These are phyloP conservation scores for Sebastes hubbsi DNA, from an alignment of 2,797 vertebrate species.

Conservation along the genomic window DNA sequence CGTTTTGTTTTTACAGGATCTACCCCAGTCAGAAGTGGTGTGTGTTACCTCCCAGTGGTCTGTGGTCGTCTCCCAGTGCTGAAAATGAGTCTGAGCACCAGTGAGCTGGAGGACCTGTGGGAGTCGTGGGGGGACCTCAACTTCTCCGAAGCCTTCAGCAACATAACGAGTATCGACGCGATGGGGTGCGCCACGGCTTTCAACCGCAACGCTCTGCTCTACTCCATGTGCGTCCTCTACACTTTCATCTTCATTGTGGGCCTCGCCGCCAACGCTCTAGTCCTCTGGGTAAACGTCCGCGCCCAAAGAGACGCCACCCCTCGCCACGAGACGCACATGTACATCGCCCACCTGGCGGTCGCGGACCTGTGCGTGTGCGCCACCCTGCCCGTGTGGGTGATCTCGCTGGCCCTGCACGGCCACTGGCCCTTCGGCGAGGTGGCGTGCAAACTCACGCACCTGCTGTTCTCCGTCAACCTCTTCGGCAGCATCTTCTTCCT, in stretches of 20 bases:
- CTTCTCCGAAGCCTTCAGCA: slow-evolving; percentile 82
- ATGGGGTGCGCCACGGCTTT: slow-evolving; percentile 82
- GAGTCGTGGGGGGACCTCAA: slow-evolving; percentile 85
- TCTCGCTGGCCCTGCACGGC: slow-evolving; percentile 90
- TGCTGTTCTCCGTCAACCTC: slow-evolving; percentile 95
- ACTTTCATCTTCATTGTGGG: slow-evolving; percentile 93
- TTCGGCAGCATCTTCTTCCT: slow-evolving; percentile 97
- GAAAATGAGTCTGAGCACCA: slow-evolving; percentile 82
- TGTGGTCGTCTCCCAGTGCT: background rate
- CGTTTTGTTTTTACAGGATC: slow-evolving; percentile 66
- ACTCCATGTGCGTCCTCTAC: slow-evolving; percentile 90
- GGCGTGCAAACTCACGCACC: slow-evolving; percentile 92
- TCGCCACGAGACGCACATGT: slow-evolving; percentile 93
- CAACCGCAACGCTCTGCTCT: slow-evolving; percentile 86
- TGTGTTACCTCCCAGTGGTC: slow-evolving; percentile 32
- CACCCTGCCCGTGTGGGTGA: slow-evolving; percentile 94
- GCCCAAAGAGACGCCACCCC: slow-evolving; percentile 85
- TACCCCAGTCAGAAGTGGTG: slow-evolving; percentile 38
- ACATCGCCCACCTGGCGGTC: slow-evolving; percentile 92
- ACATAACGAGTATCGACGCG: slow-evolving; percentile 86
- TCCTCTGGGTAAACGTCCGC: slow-evolving; percentile 94
- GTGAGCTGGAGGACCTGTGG: slow-evolving; percentile 86
- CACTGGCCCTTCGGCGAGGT: slow-evolving; percentile 95
- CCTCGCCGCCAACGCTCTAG: slow-evolving; percentile 90
- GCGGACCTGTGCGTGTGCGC: slow-evolving; percentile 93